Evolutionary conservation across 1,140 invertebrate species (phyloP).

Genomic region (Parapsyche elsis): DNA sequence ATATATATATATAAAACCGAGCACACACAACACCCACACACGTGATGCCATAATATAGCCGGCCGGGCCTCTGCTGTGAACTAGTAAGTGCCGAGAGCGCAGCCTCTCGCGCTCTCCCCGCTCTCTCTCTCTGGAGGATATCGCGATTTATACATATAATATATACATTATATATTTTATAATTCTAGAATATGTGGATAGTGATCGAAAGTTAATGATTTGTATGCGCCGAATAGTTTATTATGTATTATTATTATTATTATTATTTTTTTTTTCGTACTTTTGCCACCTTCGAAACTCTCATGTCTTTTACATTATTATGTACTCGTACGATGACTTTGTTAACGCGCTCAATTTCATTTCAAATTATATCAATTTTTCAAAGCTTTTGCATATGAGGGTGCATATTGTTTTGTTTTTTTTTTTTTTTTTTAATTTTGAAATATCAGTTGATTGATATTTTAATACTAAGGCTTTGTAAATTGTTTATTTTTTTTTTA

Average conservation of each 20-base stretch:
- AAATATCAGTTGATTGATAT: slow-evolving; percentile 64
- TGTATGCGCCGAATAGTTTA: slow-evolving; percentile 23
- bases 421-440: slow-evolving; percentile 27
- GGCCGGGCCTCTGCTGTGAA: slow-evolving; percentile 25
- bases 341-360: slow-evolving; percentile 35
- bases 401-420: slow-evolving; percentile 11
- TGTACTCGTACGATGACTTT: slow-evolving; percentile 11
- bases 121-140: slow-evolving; percentile 18
- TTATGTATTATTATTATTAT: neutral
- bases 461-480: slow-evolving; percentile 69
- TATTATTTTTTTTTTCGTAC: neutral
- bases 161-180: slow-evolving; percentile 38
- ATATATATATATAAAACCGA: no score
- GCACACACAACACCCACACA: neutral
- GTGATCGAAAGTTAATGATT: slow-evolving; percentile 35
- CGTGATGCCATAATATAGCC: slow-evolving; percentile 4
- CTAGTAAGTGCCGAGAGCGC: slow-evolving; percentile 12
- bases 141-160: slow-evolving; percentile 39
- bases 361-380: neutral
- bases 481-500: slow-evolving; percentile 65
- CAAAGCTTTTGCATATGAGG: neutral
- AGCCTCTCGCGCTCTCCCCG: slow-evolving; percentile 13
- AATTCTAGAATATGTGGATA: slow-evolving; percentile 38
- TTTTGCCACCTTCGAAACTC: slow-evolving; percentile 8
- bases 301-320: neutral